Evolutionary conservation across 2,113 vertebrate species (phyloP), one percentile per base, ranked within the genome.

Genomic region (Myodes glareolus): DNA sequence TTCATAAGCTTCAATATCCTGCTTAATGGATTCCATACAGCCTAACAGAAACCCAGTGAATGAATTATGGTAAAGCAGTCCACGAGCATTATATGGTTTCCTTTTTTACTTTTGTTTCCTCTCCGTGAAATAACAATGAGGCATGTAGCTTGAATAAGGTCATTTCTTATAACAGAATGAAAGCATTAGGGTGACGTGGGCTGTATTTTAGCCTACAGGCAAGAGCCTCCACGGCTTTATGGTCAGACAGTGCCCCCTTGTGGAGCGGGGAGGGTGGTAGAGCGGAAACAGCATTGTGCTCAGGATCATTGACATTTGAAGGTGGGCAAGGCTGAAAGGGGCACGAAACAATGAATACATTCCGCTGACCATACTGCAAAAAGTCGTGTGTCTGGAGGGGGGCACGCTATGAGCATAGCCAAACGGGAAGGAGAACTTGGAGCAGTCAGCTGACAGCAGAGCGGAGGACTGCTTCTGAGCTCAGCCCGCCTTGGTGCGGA

Each of bases 1-100:
- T 96, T 97, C 94, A 89, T 97, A 97, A 98, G 95, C 97, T 97
- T 97, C 96, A 97, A 97, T 97, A 97, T 98, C 97, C 97, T 96
- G 89, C 95, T 96, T 98, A 97, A 98, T 97, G 95, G 88, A 86
- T 97, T 96, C 97, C 97, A 97, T 98, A 97, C 95, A 96, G 29
- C 84, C 55, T 50, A 95, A 73, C 92, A 95, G 95, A 92, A 86
- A 91, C 77, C 78, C 89, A 58, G 95, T 31, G 92, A 95, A 96
- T 98, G 97, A 97, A 94, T 97, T 97, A 97, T 89, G 86, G 96
- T 29, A 85, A 92, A 96, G 39, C 92, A 94, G 95, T 96, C 91
- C 91, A 91, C 97, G 77, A 93, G 97, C 95, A 97, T 95, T 97
- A 97, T 94, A 96, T 45, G 73, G 95, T 94, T 98, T 98, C 96